Conservation (phyloP, 2,888 invertebrate species). For the Automeris io region DNA sequence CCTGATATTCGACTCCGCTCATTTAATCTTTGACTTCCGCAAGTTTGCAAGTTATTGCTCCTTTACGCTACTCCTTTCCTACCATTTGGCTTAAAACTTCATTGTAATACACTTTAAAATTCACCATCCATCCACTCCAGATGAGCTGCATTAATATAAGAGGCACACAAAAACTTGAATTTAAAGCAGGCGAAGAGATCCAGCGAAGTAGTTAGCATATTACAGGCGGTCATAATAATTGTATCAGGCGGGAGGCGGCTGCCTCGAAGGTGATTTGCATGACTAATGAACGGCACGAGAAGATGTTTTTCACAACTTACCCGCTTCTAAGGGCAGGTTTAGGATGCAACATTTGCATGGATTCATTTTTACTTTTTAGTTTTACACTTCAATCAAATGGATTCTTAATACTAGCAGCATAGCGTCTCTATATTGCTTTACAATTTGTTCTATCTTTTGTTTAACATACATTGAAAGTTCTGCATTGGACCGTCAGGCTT, state of each 20-base stretch:
- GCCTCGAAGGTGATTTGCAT: conserved; percentile 43
- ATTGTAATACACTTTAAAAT: conserved; percentile 12
- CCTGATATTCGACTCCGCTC: no score
- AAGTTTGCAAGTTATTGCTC: no score
- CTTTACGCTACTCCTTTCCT: no score
- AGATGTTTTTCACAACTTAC: conserved; percentile 40
- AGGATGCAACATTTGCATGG: no score
- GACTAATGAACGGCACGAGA: conserved; percentile 42
- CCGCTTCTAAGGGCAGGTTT: conserved; percentile 2
- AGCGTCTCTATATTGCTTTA: no score
- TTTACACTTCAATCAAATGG: conserved; percentile 9
- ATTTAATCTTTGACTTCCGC: no score
- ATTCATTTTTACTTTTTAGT: no score
- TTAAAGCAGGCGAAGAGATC: conserved; percentile 24
- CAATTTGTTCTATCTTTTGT: no score
- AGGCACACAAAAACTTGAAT: conserved; percentile 18
- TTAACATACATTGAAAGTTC: no score
- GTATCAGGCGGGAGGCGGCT: conserved; percentile 28
- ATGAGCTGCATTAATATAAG: conserved; percentile 8
- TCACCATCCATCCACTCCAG: conserved; percentile 5
- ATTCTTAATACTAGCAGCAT: no score
- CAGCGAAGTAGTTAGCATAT: conserved; percentile 37
- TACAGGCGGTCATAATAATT: conserved; percentile 47
- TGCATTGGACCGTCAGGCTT: no score
- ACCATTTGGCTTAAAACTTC: no score